Evolutionary conservation across 2,888 invertebrate genomes (phyloP).

Genomic region (Napeogenes sylphis): DNA sequence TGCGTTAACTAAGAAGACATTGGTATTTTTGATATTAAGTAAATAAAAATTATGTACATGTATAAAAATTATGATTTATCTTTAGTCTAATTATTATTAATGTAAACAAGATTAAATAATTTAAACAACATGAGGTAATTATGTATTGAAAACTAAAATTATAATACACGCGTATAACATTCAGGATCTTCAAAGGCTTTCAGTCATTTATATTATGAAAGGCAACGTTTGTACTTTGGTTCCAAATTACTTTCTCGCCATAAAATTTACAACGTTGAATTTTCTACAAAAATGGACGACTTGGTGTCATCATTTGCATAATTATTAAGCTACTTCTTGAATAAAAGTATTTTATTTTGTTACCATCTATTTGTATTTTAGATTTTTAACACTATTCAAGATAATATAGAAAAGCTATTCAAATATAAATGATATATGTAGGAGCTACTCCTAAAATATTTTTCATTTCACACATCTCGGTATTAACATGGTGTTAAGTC

Average conservation of each 20-base stretch:
- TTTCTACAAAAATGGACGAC: constrained; percentile 2
- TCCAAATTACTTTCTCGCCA: constrained; percentile 1
- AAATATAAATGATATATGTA: too few relatives aligned
- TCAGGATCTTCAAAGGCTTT: background rate
- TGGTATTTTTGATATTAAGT: too few relatives aligned
- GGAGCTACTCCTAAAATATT: too few relatives aligned
- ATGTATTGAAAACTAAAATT: background rate
- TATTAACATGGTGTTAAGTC: constrained; percentile 5
- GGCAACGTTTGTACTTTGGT: background rate
- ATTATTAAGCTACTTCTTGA: background rate
- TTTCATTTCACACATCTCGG: too few relatives aligned
- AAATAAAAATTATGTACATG: too few relatives aligned
- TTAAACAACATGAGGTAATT: too few relatives aligned
- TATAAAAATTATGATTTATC: too few relatives aligned
- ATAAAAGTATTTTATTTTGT: background rate
- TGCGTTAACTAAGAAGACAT: too few relatives aligned
- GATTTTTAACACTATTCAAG: too few relatives aligned
- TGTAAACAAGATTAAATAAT: too few relatives aligned
- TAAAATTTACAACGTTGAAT: constrained; percentile 2
- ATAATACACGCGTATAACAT: background rate
- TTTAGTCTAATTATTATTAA: too few relatives aligned
- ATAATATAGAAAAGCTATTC: too few relatives aligned
- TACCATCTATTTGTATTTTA: background rate
- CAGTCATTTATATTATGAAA: constrained; percentile 1
- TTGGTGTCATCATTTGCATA: background rate